phyloP scores from a whole-genome alignment of 2,113 vertebrate genomes.

The Lycaon pictus region DNA sequence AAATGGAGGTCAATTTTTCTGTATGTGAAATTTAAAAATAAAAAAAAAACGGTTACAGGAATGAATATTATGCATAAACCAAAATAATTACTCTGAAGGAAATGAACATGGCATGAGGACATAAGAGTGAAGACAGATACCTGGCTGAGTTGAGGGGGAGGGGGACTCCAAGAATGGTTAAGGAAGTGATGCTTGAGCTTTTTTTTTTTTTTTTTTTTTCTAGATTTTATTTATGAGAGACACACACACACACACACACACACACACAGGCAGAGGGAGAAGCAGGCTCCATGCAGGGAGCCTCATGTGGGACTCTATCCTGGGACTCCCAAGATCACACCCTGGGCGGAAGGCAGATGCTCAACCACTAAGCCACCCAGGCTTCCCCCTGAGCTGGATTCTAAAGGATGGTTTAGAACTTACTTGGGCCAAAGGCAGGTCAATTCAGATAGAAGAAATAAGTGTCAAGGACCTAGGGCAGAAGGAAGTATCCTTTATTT shows the following conservation, averaged over 20 bases:
- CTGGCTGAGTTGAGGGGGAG: not conserved
- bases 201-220: too few relatives aligned
- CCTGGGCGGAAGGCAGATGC: too few relatives aligned
- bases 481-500: constrained; percentile 43
- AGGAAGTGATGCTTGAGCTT: constrained; percentile 14
- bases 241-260: too few relatives aligned
- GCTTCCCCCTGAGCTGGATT: not conserved
- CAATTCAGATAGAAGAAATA: constrained; percentile 25
- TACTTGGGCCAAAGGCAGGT: constrained; percentile 30
- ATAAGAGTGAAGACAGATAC: not conserved
- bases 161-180: not conserved
- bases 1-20: constrained; percentile 42
- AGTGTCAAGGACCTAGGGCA: constrained; percentile 40
- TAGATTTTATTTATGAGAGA: too few relatives aligned
- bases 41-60: not conserved
- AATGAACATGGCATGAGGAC: not conserved
- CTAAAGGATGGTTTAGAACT: constrained; percentile 38
- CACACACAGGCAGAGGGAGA: too few relatives aligned
- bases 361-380: too few relatives aligned
- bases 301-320: too few relatives aligned
- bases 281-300: too few relatives aligned
- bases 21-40: not conserved
- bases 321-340: too few relatives aligned
- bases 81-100: constrained; percentile 28
- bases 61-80: not conserved